These are phyloP conservation scores for Speoplatyrhinus poulsoni DNA, from an alignment of 2,113 vertebrate species.

Conservation along the genomic window DNA sequence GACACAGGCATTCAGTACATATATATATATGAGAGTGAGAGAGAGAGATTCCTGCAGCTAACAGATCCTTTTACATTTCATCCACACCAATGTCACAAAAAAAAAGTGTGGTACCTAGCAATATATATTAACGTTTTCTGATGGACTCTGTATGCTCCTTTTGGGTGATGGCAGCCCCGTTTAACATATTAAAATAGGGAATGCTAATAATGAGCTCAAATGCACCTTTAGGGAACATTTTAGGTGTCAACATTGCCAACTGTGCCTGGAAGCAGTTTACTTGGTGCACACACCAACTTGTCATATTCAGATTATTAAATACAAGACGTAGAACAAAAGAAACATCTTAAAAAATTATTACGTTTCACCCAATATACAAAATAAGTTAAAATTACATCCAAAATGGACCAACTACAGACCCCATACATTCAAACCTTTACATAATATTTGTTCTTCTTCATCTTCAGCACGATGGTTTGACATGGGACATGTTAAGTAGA, in stretches of 20 bases:
- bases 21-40: too few relatives aligned
- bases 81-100: slow-evolving; percentile 18
- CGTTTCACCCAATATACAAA: slow-evolving; percentile 23
- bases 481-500: neutral
- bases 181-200: slow-evolving; percentile 1
- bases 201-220: slow-evolving; percentile 11
- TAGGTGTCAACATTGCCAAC: neutral
- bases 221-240: slow-evolving; percentile 8
- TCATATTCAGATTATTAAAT: too few relatives aligned
- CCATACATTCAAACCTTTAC: slow-evolving; percentile 35
- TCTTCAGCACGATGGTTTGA: slow-evolving; percentile 8
- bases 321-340: slow-evolving; percentile 4
- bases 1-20: too few relatives aligned
- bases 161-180: too few relatives aligned
- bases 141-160: neutral
- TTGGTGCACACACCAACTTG: neutral
- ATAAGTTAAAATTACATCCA: slow-evolving; percentile 52
- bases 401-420: slow-evolving; percentile 37
- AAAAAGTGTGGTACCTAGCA: slow-evolving; percentile 1
- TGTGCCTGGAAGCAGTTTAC: neutral
- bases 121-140: slow-evolving; percentile 14
- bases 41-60: slow-evolving; percentile 35
- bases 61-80: slow-evolving; percentile 3
- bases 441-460: neutral
- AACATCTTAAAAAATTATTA: slow-evolving; percentile 19